Percentiles rank a stretch among this genome's conserved stretches.
Evolutionary conservation across 64 coral and sea anemone genomes (phyloP).

Genomic region (Dendrophyllia cribrosa): DNA sequence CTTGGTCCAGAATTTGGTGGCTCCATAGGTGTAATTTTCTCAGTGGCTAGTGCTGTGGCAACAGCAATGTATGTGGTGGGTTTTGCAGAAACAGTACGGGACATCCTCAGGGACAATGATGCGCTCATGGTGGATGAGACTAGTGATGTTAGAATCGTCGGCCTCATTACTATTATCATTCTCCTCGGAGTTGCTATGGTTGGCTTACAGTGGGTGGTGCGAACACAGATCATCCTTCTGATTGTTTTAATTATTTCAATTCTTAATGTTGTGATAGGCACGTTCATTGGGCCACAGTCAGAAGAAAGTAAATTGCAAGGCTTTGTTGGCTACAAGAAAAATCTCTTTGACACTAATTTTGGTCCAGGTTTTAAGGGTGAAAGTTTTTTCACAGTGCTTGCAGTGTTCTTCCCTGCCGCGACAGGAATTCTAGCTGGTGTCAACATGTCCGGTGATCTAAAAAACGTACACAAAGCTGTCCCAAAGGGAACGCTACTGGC

Average conservation of each 20-base stretch:
- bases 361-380: conserved; percentile 78
- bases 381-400: conserved; percentile 96
- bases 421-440: conserved; percentile 97
- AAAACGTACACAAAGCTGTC: conserved; percentile 86
- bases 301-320: conserved; percentile 68
- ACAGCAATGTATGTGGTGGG: conserved; percentile 97
- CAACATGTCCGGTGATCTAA: conserved; percentile 95
- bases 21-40: conserved; percentile 98
- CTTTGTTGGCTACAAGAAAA: conserved; percentile 76
- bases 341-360: conserved; percentile 75
- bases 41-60: conserved; percentile 95
- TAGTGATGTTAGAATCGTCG: conserved; percentile 96
- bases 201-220: conserved; percentile 94
- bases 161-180: conserved; percentile 81
- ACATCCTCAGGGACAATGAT: conserved; percentile 76
- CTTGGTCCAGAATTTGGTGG: conserved; percentile 99
- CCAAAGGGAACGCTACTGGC: conserved; percentile 97
- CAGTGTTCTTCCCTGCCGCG: conserved; percentile 97
- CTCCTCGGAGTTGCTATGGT: conserved; percentile 85
- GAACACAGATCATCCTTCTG: conserved; percentile 83
- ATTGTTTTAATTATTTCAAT: conserved; percentile 87
- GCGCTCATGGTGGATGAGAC: conserved; percentile 86
- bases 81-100: conserved; percentile 93
- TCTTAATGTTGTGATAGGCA: conserved; percentile 92
- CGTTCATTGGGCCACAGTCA: conserved; percentile 91